Evolutionary conservation across 1,140 invertebrate genomes (phyloP).

Genomic region (Coelopa frigida): DNA sequence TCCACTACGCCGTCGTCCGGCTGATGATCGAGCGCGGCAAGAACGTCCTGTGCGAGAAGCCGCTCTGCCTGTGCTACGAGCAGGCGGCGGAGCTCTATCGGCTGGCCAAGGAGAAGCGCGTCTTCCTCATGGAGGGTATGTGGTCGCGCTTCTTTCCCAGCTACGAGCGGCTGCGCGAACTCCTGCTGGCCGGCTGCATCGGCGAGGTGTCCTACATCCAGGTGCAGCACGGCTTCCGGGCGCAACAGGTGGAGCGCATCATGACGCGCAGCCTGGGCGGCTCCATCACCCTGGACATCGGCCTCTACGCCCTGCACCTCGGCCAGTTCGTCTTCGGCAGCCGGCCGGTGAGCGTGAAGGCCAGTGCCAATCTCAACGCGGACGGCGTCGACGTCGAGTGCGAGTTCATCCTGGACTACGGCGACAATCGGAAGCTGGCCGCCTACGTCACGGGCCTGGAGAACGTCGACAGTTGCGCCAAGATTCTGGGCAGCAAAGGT

Average conservation of each 20-base stretch:
- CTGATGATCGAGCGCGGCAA: constrained; percentile 69
- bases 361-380: constrained; percentile 58
- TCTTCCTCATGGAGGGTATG: constrained; percentile 76
- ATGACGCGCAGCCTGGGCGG: constrained; percentile 54
- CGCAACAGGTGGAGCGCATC: constrained; percentile 26
- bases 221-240: constrained; percentile 58
- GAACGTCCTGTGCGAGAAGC: constrained; percentile 78
- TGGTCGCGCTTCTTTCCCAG: constrained; percentile 78
- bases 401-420: constrained; percentile 56
- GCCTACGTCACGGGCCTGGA: constrained; percentile 50
- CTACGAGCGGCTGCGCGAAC: constrained; percentile 57
- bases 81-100: constrained; percentile 58
- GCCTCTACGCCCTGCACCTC: constrained; percentile 73
- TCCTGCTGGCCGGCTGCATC: constrained; percentile 54
- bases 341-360: constrained; percentile 53
- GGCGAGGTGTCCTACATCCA: constrained; percentile 65
- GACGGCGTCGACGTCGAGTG: constrained; percentile 62
- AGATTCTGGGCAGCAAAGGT: constrained; percentile 59
- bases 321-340: constrained; percentile 59
- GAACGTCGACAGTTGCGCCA: constrained; percentile 55
- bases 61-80: constrained; percentile 62
- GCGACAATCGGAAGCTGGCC: constrained; percentile 52
- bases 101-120: constrained; percentile 54
- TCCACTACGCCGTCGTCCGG: constrained; percentile 62
- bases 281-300: constrained; percentile 72